Evolutionary conservation across 2,888 invertebrate species (phyloP).

Genomic region (Hydrotaea diabolus): DNA sequence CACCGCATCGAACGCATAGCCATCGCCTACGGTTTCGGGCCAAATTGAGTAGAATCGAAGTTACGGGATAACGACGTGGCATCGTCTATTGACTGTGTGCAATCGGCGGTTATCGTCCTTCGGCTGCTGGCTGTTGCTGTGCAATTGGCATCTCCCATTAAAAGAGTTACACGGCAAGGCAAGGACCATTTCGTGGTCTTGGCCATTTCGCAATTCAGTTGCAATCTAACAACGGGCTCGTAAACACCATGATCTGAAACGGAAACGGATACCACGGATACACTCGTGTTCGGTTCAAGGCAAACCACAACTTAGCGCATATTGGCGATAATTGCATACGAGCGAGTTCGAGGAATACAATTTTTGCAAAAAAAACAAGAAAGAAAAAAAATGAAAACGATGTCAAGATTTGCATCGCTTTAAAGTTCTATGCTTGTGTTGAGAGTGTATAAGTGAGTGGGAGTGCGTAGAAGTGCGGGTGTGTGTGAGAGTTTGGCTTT

Average conservation of each 20-base stretch:
- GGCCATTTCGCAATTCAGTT: conserved; percentile 11
- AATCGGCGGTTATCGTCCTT: conserved; percentile 9
- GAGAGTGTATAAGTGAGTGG: too few relatives aligned
- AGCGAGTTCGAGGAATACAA: not conserved
- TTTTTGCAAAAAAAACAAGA: not conserved
- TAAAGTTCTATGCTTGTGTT: not conserved
- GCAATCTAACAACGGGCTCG: conserved; percentile 26
- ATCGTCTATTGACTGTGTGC: conserved; percentile 4
- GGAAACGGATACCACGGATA: conserved; percentile 1
- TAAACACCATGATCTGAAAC: conserved; percentile 8
- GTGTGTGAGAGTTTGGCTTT: not conserved
- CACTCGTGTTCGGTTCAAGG: too few relatives aligned
- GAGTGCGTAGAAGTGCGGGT: too few relatives aligned
- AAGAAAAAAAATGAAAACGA: not conserved
- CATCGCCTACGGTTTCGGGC: not conserved
- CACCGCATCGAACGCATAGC: conserved; percentile 33
- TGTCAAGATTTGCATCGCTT: not conserved
- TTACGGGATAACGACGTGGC: not conserved
- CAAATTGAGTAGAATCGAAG: conserved; percentile 12
- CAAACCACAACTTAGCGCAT: not conserved
- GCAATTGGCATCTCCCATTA: conserved; percentile 6
- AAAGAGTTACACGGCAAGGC: not conserved
- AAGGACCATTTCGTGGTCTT: conserved; percentile 18
- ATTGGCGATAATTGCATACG: not conserved
- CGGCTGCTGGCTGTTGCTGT: not conserved